Evolutionary conservation across 1,140 invertebrate species (phyloP).

Genomic region (Magallana angulata): DNA sequence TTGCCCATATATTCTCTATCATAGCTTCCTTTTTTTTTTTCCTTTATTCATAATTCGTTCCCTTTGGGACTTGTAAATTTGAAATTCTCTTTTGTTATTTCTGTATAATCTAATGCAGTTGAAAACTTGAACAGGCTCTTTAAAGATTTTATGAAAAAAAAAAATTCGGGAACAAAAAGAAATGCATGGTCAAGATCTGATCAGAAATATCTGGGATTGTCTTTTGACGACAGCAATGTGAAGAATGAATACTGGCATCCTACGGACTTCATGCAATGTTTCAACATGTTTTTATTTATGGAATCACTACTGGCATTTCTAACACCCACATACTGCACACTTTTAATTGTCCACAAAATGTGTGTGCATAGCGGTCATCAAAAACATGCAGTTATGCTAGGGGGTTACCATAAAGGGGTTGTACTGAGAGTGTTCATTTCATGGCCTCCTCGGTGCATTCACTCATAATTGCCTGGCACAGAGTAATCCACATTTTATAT

Average conservation of each 20-base stretch:
- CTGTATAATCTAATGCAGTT: neutral
- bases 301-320: neutral
- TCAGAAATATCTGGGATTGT: conserved; percentile 5
- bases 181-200: neutral
- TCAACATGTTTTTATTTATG: neutral
- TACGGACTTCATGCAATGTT: neutral
- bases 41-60: neutral
- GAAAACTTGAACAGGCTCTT: neutral
- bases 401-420: neutral
- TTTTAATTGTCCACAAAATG: conserved; percentile 2
- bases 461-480: neutral
- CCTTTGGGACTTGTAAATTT: neutral
- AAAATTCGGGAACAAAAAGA: neutral
- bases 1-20: neutral
- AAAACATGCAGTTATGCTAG: neutral
- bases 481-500: neutral
- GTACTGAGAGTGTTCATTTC: neutral
- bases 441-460: neutral
- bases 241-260: neutral
- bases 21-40: neutral
- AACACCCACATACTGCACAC: neutral
- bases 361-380: neutral
- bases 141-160: neutral
- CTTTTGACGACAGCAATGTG: neutral
- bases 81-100: neutral